Conservation (phyloP, 2,113 vertebrate species). For the Urocynchramus pylzowi region DNA sequence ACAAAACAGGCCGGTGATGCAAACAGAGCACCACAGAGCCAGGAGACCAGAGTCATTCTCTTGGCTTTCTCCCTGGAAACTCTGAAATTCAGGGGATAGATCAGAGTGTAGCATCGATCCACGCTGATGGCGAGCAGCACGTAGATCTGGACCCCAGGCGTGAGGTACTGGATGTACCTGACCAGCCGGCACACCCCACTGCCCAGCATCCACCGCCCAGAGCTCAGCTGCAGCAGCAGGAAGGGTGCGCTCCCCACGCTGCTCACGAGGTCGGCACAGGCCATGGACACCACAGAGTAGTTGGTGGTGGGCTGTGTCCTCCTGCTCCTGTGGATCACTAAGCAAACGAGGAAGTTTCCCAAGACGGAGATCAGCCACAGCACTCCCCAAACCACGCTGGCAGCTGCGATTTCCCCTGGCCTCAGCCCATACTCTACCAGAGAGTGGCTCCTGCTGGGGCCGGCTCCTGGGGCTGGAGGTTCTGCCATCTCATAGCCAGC, state of each 20-base stretch:
- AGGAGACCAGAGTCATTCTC: constrained; percentile 84
- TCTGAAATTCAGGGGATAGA: constrained; percentile 89
- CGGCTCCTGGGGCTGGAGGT: neutral
- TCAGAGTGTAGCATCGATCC: constrained; percentile 85
- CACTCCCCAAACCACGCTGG: constrained; percentile 74
- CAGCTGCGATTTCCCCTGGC: constrained; percentile 72
- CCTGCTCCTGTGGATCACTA: constrained; percentile 91
- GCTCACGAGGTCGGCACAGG: constrained; percentile 86
- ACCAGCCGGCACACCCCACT: constrained; percentile 74
- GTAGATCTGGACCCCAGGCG: constrained; percentile 84
- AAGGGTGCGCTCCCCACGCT: constrained; percentile 81
- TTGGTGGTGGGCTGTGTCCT: constrained; percentile 91
- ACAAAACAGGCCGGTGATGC: constrained; percentile 82
- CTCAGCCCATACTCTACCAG: constrained; percentile 43
- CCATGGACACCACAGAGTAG: constrained; percentile 94
- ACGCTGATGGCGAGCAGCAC: constrained; percentile 85
- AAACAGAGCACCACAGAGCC: constrained; percentile 79
- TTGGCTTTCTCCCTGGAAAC: constrained; percentile 89
- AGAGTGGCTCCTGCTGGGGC: constrained; percentile 64
- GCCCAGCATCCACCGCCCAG: constrained; percentile 80
- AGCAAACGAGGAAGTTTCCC: constrained; percentile 87
- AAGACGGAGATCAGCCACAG: constrained; percentile 86
- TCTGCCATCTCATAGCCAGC: neutral
- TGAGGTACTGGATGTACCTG: constrained; percentile 86
- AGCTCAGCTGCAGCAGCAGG: constrained; percentile 80